Evolutionary conservation across 2,888 invertebrate genomes (phyloP).

Genomic region (Neocrepidodera transversa): DNA sequence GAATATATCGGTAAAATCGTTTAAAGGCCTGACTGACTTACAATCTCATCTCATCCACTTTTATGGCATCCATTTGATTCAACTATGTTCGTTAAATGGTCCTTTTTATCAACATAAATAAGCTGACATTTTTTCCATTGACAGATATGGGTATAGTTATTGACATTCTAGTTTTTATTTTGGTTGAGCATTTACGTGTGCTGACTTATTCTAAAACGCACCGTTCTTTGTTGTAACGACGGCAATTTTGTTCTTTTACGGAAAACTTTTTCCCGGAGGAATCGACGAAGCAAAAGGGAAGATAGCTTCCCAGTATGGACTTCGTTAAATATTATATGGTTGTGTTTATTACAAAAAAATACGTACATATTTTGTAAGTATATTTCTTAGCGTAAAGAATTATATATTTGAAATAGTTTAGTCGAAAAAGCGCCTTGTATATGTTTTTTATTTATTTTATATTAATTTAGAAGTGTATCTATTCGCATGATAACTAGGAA

Average conservation of each 20-base stretch:
- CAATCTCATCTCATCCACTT: slow-evolving; percentile 26
- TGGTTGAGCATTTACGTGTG: slow-evolving; percentile 25
- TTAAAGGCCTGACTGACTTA: slow-evolving; percentile 22
- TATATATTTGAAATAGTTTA: no score
- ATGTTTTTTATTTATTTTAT: no score
- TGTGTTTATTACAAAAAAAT: no score
- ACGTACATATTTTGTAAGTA: no score
- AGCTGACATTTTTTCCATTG: slow-evolving; percentile 18
- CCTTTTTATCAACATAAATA: slow-evolving; percentile 28
- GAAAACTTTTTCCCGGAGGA: slow-evolving; percentile 21
- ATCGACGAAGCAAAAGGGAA: slow-evolving; percentile 13
- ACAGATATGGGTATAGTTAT: slow-evolving; percentile 29
- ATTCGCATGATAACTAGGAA: no score
- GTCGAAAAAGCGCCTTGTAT: no score
- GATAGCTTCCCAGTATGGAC: slow-evolving; percentile 15
- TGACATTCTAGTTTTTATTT: slow-evolving; percentile 27
- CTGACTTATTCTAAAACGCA: slow-evolving; percentile 19
- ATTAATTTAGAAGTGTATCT: no score
- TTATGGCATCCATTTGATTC: slow-evolving; percentile 28
- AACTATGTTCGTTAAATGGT: slow-evolving; percentile 25
- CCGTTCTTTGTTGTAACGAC: slow-evolving; percentile 17
- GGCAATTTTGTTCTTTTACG: slow-evolving; percentile 27
- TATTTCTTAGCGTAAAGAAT: no score
- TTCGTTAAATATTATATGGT: neutral
- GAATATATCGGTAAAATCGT: slow-evolving; percentile 16